Percentiles rank a stretch among this genome's conserved stretches.
These are phyloP conservation scores for Harlomillsia oculata DNA, from an alignment of 1,140 invertebrate species.

Conservation along the genomic window DNA sequence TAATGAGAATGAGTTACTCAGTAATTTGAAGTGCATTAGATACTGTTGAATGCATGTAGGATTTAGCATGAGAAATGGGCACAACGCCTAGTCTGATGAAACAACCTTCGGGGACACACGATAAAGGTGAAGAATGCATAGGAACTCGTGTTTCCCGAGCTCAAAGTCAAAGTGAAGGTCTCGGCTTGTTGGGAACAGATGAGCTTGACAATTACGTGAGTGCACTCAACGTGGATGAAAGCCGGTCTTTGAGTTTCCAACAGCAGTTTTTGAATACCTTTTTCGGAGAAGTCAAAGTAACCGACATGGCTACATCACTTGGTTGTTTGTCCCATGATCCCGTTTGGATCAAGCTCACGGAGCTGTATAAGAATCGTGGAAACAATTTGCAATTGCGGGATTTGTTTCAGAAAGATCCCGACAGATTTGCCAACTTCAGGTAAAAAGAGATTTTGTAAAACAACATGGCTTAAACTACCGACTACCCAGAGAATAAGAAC, in stretches of 20 bases:
- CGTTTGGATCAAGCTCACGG: constrained; percentile 59
- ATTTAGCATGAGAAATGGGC: too few species aligned
- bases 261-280: too few species aligned
- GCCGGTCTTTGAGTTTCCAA: too few species aligned
- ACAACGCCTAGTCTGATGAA: constrained; percentile 6
- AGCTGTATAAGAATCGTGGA: constrained; percentile 56
- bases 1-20: too few species aligned
- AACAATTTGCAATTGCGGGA: constrained; percentile 63
- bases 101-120: not conserved
- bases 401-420: constrained; percentile 62
- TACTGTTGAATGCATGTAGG: too few species aligned
- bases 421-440: constrained; percentile 73
- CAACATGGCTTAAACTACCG: not conserved
- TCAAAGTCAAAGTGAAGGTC: constrained; percentile 17
- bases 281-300: too few species aligned
- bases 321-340: constrained; percentile 52
- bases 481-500: not conserved
- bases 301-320: too few species aligned
- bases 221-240: too few species aligned
- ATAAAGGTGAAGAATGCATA: not conserved
- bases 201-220: too few species aligned
- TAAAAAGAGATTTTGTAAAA: constrained; percentile 39
- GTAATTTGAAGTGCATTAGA: too few species aligned
- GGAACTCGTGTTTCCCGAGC: not conserved
- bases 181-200: too few species aligned